Evolutionary conservation across 1,140 invertebrate species (phyloP), one percentile per base, ranked within the genome.

Genomic region (Manduca sexta): DNA sequence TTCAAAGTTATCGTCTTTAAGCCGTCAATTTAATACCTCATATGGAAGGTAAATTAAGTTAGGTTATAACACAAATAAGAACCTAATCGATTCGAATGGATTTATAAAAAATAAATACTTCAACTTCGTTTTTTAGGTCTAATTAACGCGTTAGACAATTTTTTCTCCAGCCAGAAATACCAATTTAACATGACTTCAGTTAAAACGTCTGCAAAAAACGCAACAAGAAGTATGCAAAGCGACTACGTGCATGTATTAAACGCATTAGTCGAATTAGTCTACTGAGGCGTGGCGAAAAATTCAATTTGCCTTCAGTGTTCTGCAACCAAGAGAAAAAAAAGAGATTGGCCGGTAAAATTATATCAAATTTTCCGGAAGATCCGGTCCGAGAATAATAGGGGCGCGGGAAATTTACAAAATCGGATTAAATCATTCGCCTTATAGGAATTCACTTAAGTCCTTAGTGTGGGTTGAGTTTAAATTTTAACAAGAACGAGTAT

Each of bases 251-350:
- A 75, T 63, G 50, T 51, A 63, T 64, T 76, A 83, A 80, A 69
- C 70, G 73, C 71, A 80, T 84, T 84, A 84, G 60, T 66, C 72
- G 68, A 76, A 80, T 84, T 84, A 84, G 70, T 70, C 64, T 72
- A 69, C 58, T 74, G 72, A 78, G 68, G 77, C 75, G 64, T 70
- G 63, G 66, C 59, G 68, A 80, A 83, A 81, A 84, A 84, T 76
- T 81, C 77, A 84, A 84, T 84, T 84, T 84, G 57, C 75, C 66
- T 64, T 63, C 64, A 68, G 52, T 69, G 65, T 55, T 60, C 63
- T 67, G 55, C 60, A 56, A 55, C 52, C 60, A 55, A 63, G 60
- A 66, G 60, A 66, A 74, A 79, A 76, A 83, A 79, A 60, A 54
- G 61, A 51, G 53, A 51, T 40, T 55, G 38, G 46, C 59, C 64